Evolutionary conservation across 2,888 invertebrate species (phyloP).

Genomic region (Zelleria hepariella): DNA sequence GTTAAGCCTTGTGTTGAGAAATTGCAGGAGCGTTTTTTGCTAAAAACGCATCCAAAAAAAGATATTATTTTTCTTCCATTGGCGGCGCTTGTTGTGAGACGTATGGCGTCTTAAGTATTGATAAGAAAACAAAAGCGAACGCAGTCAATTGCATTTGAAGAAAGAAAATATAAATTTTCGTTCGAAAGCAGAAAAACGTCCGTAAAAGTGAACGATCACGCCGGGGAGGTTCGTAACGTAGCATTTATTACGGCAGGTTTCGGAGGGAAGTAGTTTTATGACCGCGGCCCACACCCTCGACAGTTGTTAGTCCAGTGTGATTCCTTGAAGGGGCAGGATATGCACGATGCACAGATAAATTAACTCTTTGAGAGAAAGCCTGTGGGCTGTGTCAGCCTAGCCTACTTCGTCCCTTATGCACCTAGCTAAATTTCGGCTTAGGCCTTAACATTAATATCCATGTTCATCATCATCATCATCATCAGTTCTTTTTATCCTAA

Average conservation of each 20-base stretch:
- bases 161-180: background rate
- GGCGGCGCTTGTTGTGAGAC: too few relatives aligned
- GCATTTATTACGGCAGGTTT: slow-evolving; percentile 6
- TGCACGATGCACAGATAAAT: slow-evolving; percentile 17
- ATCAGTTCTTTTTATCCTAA: too few relatives aligned
- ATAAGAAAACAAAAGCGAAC: background rate
- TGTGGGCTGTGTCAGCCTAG: too few relatives aligned
- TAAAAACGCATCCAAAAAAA: too few relatives aligned
- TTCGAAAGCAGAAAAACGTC: background rate
- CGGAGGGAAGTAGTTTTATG: slow-evolving; percentile 65
- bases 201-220: background rate
- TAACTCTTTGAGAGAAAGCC: background rate
- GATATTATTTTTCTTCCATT: too few relatives aligned
- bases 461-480: too few relatives aligned
- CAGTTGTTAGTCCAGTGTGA: slow-evolving; percentile 57
- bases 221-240: background rate
- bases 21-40: too few relatives aligned
- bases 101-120: too few relatives aligned
- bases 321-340: slow-evolving; percentile 49
- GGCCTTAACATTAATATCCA: too few relatives aligned
- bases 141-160: background rate
- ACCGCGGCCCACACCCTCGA: slow-evolving; percentile 47
- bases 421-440: too few relatives aligned
- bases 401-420: too few relatives aligned
- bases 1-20: too few relatives aligned